Evolutionary conservation across 2,113 vertebrate species (phyloP).

Genomic region (Oryctolagus cuniculus): DNA sequence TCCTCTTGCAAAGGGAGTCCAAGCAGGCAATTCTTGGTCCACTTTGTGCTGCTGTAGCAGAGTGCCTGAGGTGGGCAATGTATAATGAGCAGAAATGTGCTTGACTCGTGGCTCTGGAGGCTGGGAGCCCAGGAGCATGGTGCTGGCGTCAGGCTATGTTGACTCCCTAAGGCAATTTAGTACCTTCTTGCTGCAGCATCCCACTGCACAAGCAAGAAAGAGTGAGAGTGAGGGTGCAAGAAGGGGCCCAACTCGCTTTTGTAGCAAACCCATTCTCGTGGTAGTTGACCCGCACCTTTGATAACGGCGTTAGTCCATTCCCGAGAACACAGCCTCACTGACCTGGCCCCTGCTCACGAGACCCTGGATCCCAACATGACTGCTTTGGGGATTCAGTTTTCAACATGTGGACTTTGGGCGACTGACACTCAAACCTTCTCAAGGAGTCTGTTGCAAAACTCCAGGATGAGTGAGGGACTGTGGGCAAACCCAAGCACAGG

Average conservation of each 20-base stretch:
- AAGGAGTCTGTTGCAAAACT: not conserved
- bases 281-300: not conserved
- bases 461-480: rapidly evolving
- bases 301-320: not conserved
- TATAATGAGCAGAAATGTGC: not conserved
- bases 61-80: not conserved
- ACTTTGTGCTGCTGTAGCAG: not conserved
- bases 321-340: not conserved
- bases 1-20: not conserved
- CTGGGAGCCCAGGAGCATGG: not conserved
- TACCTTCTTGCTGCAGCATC: not conserved
- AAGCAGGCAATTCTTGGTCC: not conserved
- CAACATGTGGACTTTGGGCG: not conserved
- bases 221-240: not conserved
- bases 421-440: not conserved
- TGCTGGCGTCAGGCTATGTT: no score
- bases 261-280: not conserved
- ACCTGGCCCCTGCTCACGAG: not conserved
- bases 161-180: no score
- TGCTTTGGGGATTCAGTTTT: not conserved
- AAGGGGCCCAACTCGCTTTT: not conserved
- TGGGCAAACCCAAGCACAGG: not conserved
- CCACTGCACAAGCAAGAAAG: not conserved
- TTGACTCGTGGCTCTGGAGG: not conserved
- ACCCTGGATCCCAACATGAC: rapidly evolving